Conservation (phyloP, 92 coral and sea anemone species). For the Phymanthus crucifer region DNA sequence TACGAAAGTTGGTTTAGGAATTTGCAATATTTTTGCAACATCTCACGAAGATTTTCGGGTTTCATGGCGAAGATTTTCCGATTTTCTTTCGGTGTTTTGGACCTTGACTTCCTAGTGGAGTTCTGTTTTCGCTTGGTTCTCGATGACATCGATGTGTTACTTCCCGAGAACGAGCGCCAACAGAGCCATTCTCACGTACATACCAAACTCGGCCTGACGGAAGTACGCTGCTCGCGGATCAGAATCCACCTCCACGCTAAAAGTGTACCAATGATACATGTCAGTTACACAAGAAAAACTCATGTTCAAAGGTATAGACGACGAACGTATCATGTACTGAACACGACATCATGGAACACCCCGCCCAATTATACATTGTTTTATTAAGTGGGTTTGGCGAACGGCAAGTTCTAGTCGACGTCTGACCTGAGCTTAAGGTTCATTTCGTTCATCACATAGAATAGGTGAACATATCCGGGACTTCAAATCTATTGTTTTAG, state of each 20-base stretch:
- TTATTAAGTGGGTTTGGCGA: too few relatives aligned
- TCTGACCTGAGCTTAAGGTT: too few relatives aligned
- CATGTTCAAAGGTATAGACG: too few relatives aligned
- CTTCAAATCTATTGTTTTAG: too few relatives aligned
- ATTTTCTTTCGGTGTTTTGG: neutral
- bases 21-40: too few relatives aligned
- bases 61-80: neutral
- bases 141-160: neutral
- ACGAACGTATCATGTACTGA: too few relatives aligned
- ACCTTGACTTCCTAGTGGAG: neutral
- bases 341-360: too few relatives aligned
- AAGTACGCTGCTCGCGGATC: slow-evolving; percentile 98
- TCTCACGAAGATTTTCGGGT: neutral
- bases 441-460: too few relatives aligned
- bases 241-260: slow-evolving; percentile 85
- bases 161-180: slow-evolving; percentile 84
- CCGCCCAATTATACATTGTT: too few relatives aligned
- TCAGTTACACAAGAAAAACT: neutral
- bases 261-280: neutral
- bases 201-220: slow-evolving; percentile 98
- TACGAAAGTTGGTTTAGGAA: too few relatives aligned
- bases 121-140: neutral
- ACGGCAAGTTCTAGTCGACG: too few relatives aligned
- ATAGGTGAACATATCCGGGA: too few relatives aligned
- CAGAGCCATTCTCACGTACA: slow-evolving; percentile 97